Percentiles rank a stretch among this genome's conserved stretches.
phyloP scores from a whole-genome alignment of 2,797 vertebrate species.

The Hemibagrus guttatus region DNA sequence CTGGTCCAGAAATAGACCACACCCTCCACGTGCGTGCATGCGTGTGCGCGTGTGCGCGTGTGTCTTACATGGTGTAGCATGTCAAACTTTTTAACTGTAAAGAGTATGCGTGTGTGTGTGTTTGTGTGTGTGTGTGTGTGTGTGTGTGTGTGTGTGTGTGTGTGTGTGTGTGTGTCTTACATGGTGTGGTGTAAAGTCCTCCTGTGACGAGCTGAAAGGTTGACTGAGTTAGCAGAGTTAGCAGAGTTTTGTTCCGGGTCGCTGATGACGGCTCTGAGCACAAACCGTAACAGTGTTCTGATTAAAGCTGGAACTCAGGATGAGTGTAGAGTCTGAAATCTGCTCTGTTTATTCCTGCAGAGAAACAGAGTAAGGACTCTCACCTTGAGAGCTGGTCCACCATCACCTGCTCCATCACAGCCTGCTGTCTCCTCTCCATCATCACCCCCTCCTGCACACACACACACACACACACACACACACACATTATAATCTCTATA shows the following conservation, averaged over 20 bases:
- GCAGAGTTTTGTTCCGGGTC: constrained; percentile 75
- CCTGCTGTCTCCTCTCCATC: constrained; percentile 73
- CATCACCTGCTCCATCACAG: constrained; percentile 79
- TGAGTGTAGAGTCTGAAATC: background rate
- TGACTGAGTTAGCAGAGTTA: constrained; percentile 36
- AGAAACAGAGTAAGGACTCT: constrained; percentile 7
- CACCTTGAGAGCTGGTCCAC: constrained; percentile 73
- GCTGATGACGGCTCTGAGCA: constrained; percentile 77
- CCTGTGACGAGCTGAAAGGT: constrained; percentile 49
- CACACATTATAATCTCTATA: too few species aligned
- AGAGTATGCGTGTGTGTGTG: background rate
- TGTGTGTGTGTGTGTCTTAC: constrained; percentile 40
- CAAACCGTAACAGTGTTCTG: background rate
- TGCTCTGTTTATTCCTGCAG: background rate
- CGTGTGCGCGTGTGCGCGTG: too few species aligned
- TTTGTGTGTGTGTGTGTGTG: background rate
- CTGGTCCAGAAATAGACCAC: too few species aligned
- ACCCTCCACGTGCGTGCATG: too few species aligned
- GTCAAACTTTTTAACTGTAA: background rate
- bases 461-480: background rate
- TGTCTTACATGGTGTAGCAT: too few species aligned
- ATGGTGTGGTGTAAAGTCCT: constrained; percentile 56
- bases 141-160: constrained; percentile 20
- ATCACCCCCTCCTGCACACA: constrained; percentile 72
- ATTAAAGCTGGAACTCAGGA: background rate